Conservation (phyloP, 2,888 invertebrate species). For the Poecilobothrus nobilitatus region DNA sequence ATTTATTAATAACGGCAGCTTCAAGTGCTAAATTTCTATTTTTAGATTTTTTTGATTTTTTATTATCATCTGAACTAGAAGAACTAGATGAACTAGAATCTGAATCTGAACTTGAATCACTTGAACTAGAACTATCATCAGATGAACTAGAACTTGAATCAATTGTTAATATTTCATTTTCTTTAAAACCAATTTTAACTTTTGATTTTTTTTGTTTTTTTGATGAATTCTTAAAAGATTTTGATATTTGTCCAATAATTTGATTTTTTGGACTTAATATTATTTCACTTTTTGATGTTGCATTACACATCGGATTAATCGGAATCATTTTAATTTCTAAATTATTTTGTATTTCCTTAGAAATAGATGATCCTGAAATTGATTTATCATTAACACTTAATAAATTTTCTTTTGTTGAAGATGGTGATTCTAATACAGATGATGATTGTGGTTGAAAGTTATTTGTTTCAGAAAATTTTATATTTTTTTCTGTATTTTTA, state of each 20-base stretch:
- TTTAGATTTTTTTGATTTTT: conserved; percentile 22
- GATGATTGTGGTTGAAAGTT: neutral
- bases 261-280: neutral
- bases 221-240: neutral
- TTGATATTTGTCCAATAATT: neutral
- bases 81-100: conserved; percentile 25
- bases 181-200: neutral
- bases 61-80: conserved; percentile 21
- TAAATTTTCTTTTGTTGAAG: too few species aligned
- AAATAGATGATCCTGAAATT: neutral
- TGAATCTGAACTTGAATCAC: conserved; percentile 21
- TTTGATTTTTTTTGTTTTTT: neutral
- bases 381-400: neutral
- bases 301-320: neutral
- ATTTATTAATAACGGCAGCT: conserved; percentile 32
- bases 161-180: conserved; percentile 2
- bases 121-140: conserved; percentile 19
- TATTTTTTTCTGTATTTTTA: conserved; percentile 17
- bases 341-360: neutral
- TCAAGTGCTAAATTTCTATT: neutral
- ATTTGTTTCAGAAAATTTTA: neutral
- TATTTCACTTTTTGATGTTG: too few species aligned
- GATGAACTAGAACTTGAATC: conserved; percentile 14
- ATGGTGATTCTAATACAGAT: too few species aligned
- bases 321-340: neutral